Base-by-base conservation (phyloP, 2,113 vertebrate species). In the Mionectes macconnelli region DNA sequence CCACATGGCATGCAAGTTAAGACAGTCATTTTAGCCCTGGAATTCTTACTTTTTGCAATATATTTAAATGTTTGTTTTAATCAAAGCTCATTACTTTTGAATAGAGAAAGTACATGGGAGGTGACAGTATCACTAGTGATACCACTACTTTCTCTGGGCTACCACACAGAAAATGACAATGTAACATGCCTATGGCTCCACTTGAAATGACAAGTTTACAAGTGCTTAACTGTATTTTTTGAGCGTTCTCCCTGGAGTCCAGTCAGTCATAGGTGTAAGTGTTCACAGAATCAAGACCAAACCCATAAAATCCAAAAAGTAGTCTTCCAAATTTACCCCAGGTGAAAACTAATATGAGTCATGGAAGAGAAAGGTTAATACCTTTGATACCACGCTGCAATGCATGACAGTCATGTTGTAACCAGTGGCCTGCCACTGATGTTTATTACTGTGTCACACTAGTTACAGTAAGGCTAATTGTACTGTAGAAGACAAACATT, bases 381-480 rank as follows among this genome's bases (percentile, higher is more conserved):
- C 78, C 93, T 97, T 55, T 81, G 94, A 97, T 89, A 98, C 94
- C 96, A 96, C 72, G 53, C 97, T 98, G 96, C 97, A 96, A 96
- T 91, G 97, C 82, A 93, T 80, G 95, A 97, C 97, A 96, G 97
- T 98, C 97, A 94, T 25, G 90, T 97, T 86, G 90, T 84, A 91
- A 98, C 95, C 98, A 98, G 98, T 98, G 98, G 98, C 98, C 98
- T 97, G 98, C 98, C 98, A 98, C 98, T 97, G 98, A 98, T 94
- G 95, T 97, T 98, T 97, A 97, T 98, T 98, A 96, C 95, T 98
- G 97, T 95, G 97, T 97, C 98, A 97, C 97, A 97, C 97, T 96
- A 97, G 95, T 94, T 97, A 97, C 96, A 98, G 97, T 98, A 98
- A 98, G 98, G 98, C 98, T 98, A 98, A 96, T 96, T 95, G 90